A percentile compares a stretch with the other conserved stretches of the same genome.
phyloP scores from a whole-genome alignment of 1,140 invertebrate genomes.

The Arion vulgaris region DNA sequence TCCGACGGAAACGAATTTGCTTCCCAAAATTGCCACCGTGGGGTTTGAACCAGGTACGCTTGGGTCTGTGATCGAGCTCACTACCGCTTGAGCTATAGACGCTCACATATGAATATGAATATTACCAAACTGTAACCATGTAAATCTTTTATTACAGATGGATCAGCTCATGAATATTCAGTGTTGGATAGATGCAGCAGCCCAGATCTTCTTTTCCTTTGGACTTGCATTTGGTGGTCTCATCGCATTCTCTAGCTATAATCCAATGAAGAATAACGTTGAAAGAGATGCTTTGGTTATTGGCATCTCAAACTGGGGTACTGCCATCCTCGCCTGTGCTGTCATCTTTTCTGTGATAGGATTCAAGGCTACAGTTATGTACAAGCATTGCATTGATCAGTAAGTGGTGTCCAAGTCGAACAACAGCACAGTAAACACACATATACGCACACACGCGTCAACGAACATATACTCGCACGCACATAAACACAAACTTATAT shows the following conservation, averaged over 20 bases:
- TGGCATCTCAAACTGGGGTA: conserved; percentile 93
- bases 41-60: too few relatives aligned
- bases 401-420: conserved; percentile 43
- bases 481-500: too few relatives aligned
- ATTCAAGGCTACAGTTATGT: conserved; percentile 84
- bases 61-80: too few relatives aligned
- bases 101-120: too few relatives aligned
- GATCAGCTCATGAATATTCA: conserved; percentile 59
- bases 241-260: conserved; percentile 92
- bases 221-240: conserved; percentile 91
- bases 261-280: conserved; percentile 79
- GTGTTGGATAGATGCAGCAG: conserved; percentile 87
- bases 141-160: conserved; percentile 44
- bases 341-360: conserved; percentile 96
- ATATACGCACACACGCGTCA: too few relatives aligned
- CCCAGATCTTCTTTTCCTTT: conserved; percentile 91
- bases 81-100: too few relatives aligned
- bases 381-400: conserved; percentile 58
- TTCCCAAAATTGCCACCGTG: too few relatives aligned
- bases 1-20: too few relatives aligned
- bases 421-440: too few relatives aligned
- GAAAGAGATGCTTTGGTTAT: conserved; percentile 88
- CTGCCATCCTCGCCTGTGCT: conserved; percentile 95
- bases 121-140: too few relatives aligned
- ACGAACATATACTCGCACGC: too few relatives aligned